These are phyloP conservation scores for Gonatopus flavifemur DNA, from an alignment of 1,140 invertebrate species.

Conservation along the genomic window DNA sequence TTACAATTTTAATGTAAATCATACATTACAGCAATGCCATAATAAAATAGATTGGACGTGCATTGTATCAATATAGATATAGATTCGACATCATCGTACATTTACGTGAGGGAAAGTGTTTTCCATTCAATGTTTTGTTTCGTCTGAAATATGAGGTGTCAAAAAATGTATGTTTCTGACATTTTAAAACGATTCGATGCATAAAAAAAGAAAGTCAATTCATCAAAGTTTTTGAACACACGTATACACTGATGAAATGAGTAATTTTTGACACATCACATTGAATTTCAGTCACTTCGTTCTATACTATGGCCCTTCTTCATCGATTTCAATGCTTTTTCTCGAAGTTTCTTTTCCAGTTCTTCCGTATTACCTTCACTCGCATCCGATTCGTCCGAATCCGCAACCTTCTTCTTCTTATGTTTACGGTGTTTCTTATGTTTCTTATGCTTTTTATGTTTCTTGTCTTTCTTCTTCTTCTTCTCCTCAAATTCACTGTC, in stretches of 20 bases:
- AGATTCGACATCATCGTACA: no score
- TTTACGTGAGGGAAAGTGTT: no score
- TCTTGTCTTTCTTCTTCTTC: constrained; percentile 71
- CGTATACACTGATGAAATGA: constrained; percentile 23
- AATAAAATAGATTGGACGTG: no score
- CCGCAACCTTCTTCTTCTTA: constrained; percentile 66
- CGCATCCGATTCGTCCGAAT: constrained; percentile 64
- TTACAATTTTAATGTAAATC: no score
- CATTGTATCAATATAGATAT: no score
- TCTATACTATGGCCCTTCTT: constrained; percentile 61
- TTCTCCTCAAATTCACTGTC: constrained; percentile 71
- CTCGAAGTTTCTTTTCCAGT: constrained; percentile 82
- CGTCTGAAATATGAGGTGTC: no score
- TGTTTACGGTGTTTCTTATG: constrained; percentile 71
- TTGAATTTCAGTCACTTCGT: constrained; percentile 46
- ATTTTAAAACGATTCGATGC: no score
- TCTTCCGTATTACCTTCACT: constrained; percentile 73
- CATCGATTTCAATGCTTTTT: constrained; percentile 79
- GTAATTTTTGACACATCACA: constrained; percentile 14
- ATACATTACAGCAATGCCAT: no score
- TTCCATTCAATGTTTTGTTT: no score
- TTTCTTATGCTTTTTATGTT: constrained; percentile 72
- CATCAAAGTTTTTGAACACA: no score
- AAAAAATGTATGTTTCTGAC: no score
- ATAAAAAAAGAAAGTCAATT: no score